A percentile compares a stretch with the other conserved stretches of the same genome.
These are phyloP conservation scores for Stenoptilia bipunctidactyla DNA, from an alignment of 2,888 invertebrate species.

Conservation along the genomic window DNA sequence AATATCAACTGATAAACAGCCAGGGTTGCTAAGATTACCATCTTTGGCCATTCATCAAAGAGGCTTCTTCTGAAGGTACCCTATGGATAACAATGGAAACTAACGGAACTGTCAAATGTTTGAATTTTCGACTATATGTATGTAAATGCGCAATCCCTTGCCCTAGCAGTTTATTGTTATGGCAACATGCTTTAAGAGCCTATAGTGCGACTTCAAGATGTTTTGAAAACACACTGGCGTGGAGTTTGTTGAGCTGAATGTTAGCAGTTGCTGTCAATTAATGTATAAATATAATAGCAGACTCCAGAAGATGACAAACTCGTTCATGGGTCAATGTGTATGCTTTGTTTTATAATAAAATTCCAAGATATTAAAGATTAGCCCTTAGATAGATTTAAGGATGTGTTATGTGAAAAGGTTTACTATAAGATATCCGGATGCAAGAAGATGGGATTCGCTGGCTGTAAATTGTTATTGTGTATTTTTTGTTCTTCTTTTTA, in stretches of 20 bases:
- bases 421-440: no score
- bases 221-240: conserved; percentile 27
- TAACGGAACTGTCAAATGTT: conserved; percentile 61
- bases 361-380: no score
- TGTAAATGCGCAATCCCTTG: conserved; percentile 42
- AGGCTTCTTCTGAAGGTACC: background rate
- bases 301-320: no score
- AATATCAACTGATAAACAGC: conserved; percentile 12
- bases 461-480: no score
- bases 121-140: conserved; percentile 25
- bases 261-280: no score
- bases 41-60: conserved; percentile 20
- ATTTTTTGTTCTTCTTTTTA: no score
- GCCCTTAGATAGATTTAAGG: no score
- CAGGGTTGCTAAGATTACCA: conserved; percentile 17
- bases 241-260: background rate
- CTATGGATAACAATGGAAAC: conserved; percentile 16
- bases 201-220: conserved; percentile 38
- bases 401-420: no score
- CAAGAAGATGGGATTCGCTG: no score
- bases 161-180: conserved; percentile 57
- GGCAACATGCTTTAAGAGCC: conserved; percentile 50
- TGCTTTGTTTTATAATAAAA: no score
- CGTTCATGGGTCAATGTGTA: no score
- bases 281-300: no score